Conservation (phyloP, 1,140 invertebrate genomes). For the Drosophila nigromelanica region DNA sequence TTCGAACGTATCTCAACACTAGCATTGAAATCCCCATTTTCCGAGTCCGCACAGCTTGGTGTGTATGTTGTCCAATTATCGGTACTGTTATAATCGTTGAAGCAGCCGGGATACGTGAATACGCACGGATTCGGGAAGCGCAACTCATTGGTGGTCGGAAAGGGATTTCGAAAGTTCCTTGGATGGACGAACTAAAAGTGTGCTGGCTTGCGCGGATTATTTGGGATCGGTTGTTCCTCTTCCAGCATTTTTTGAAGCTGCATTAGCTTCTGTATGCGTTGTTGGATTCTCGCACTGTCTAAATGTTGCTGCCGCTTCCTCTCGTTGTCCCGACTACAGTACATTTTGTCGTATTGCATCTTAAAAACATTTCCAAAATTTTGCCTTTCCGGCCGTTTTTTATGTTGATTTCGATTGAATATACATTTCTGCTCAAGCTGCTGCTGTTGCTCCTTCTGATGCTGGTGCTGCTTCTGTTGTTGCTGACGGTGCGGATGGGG, state of each 20-base stretch:
- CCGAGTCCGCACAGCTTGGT: neutral
- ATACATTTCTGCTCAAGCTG: neutral
- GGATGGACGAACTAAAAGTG: neutral
- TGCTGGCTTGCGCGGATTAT: neutral
- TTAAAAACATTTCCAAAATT: neutral
- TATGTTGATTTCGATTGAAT: too few species aligned
- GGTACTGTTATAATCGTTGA: too few species aligned
- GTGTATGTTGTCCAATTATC: neutral
- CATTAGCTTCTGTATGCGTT: constrained; percentile 8
- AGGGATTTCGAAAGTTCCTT: neutral
- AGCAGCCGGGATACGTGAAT: neutral
- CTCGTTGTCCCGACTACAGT: neutral
- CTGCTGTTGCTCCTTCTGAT: too few species aligned
- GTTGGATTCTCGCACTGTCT: neutral
- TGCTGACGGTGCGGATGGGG: too few species aligned
- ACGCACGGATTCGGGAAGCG: neutral
- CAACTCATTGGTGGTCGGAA: neutral
- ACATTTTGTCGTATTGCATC: neutral
- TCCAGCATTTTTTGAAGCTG: constrained; percentile 6
- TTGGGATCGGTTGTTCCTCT: neutral
- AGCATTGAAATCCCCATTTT: neutral
- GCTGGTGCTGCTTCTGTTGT: neutral
- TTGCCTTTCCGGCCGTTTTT: too few species aligned
- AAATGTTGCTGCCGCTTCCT: neutral
- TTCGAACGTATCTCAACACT: neutral